Evolutionary conservation across 2,888 invertebrate genomes (phyloP).

Genomic region (Polymixis flavicincta): DNA sequence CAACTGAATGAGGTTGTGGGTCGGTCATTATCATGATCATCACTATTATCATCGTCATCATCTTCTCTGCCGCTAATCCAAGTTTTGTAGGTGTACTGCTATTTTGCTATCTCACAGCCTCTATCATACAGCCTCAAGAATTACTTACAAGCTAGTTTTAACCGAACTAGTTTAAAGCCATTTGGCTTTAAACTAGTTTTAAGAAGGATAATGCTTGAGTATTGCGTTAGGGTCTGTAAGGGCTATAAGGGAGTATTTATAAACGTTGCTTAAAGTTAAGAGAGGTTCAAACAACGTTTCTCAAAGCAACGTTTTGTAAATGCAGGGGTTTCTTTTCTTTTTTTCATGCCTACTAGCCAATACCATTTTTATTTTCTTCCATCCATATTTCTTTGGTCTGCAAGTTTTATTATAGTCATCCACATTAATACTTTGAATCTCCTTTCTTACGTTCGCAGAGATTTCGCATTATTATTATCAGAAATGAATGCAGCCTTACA

Average conservation of each 20-base stretch:
- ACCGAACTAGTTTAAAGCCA: no score
- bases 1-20: neutral
- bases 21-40: neutral
- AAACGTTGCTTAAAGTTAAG: neutral
- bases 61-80: neutral
- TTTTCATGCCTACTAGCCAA: neutral
- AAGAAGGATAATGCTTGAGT: neutral
- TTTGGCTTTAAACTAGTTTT: neutral
- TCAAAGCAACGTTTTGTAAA: neutral
- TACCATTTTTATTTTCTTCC: neutral
- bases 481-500: constrained; percentile 69
- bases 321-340: neutral
- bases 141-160: neutral
- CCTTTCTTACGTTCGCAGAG: neutral
- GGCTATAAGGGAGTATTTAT: neutral
- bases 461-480: neutral
- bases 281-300: neutral
- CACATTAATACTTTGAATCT: neutral
- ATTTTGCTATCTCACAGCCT: neutral
- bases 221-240: neutral
- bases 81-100: neutral
- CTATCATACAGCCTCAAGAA: neutral
- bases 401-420: neutral
- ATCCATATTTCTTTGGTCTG: neutral
- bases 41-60: neutral